A percentile compares a stretch with the other conserved stretches of the same genome.
These are phyloP conservation scores for Myocastor coypus DNA, from an alignment of 2,113 vertebrate species.

Conservation along the genomic window DNA sequence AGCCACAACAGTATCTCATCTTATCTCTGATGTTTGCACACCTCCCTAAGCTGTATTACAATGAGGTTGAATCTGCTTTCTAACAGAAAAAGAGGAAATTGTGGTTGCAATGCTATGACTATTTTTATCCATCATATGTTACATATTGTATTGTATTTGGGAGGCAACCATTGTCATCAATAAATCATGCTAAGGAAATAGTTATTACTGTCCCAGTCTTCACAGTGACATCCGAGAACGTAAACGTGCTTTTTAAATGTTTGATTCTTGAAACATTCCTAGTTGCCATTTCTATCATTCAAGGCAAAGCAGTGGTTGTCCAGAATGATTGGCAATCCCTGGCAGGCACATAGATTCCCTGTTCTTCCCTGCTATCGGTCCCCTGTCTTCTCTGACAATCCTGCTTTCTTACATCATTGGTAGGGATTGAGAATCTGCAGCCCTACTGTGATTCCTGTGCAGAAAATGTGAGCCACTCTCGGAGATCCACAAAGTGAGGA, in stretches of 20 bases:
- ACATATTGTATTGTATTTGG: not conserved
- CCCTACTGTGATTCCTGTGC: not conserved
- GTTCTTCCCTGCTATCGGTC: not conserved
- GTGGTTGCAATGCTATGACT: not conserved
- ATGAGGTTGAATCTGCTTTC: not conserved
- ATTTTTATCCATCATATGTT: not conserved
- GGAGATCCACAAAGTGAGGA: not conserved
- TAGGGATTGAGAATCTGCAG: not conserved
- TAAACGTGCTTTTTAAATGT: conserved; percentile 53
- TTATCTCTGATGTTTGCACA: not conserved
- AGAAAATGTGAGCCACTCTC: not conserved
- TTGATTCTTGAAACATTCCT: not conserved
- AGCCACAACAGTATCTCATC: not conserved
- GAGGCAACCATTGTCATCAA: not conserved
- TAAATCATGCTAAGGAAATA: not conserved
- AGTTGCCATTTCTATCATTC: conserved; percentile 9
- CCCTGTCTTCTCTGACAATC: not conserved
- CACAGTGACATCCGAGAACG: not conserved
- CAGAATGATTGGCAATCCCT: not conserved
- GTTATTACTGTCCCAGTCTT: not conserved
- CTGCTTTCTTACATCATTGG: conserved; percentile 4
- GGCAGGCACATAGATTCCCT: not conserved
- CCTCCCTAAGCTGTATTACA: not conserved
- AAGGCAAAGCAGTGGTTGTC: conserved; percentile 10
- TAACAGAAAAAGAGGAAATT: not conserved